phyloP scores from a whole-genome alignment of 2,888 invertebrate species.

The Disparrhopalites patrizii region DNA sequence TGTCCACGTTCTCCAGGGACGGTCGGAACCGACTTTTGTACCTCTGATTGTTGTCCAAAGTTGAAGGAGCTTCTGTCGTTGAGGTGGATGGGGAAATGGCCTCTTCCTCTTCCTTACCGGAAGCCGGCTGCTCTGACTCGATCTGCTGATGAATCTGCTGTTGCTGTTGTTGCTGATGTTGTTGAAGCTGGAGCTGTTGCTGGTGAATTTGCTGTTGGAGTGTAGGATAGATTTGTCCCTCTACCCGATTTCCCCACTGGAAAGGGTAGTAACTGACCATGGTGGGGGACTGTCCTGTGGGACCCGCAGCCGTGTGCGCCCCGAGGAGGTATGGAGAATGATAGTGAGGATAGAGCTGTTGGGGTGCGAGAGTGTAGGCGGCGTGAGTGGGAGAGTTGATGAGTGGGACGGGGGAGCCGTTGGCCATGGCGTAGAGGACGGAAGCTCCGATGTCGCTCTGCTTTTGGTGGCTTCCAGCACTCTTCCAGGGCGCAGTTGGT shows the following conservation, averaged over 20 bases:
- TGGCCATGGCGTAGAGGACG: constrained; percentile 36
- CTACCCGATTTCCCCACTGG: background rate
- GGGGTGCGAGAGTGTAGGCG: background rate
- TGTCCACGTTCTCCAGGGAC: too few relatives aligned
- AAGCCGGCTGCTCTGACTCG: background rate
- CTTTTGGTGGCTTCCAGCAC: background rate
- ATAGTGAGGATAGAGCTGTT: background rate
- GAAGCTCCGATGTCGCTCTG: constrained; percentile 23
- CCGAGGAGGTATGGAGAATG: constrained; percentile 4
- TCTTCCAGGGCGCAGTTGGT: background rate
- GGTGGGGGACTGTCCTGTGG: background rate
- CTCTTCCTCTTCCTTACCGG: background rate
- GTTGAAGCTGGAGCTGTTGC: constrained; percentile 8
- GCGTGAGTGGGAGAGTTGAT: constrained; percentile 1
- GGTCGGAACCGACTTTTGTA: background rate
- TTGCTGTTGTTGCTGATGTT: background rate
- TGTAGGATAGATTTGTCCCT: constrained; percentile 5
- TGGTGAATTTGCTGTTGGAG: constrained; percentile 17
- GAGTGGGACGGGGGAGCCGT: constrained; percentile 30
- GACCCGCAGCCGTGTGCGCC: background rate
- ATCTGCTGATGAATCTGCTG: background rate
- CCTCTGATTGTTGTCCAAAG: background rate
- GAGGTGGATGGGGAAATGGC: background rate
- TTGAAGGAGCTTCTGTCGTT: background rate
- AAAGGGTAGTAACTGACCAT: constrained; percentile 14